Evolutionary conservation across 1,140 invertebrate species (phyloP), one percentile per base, ranked within the genome.

Genomic region (Spodoptera litura): DNA sequence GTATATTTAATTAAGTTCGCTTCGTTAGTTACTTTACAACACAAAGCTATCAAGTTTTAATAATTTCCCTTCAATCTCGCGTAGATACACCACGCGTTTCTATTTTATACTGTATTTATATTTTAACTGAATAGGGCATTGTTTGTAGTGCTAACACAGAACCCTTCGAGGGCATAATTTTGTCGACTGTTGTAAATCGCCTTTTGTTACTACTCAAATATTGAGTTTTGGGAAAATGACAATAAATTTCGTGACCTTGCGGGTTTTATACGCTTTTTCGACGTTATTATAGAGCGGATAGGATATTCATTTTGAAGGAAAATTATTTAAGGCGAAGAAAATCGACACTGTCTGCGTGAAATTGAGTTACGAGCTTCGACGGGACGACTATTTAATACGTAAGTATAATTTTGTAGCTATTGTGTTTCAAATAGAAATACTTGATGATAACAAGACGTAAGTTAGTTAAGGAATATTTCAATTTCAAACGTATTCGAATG

Each of bases 131-230:
- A 61, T 49, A 66, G 62, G 62, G n/a, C 5, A 12, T 64, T 64
- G 62, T 66, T 66, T 66, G 38, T 66, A 49, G 38, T 66, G 62
- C 38, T 66, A 49, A 49, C 38, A 49, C 62, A 66, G 20, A 20
- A 49, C 38, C 38, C 15, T 66, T 2, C n/a, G 38, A 10, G 10
- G 62, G 62, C 62, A 66, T 66, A 51, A 66, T 66, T 66, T 66
- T 66, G 38, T 66, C 62, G 10, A 25, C 62, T 66, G 15, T 44
- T 49, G n/a, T 44, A 49, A 49, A 64, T 49, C 13, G n/a, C 11
- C 62, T 49, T 66, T 66, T 66, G 62, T 64, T 64, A 49, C 15
- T 64, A n/a, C 38, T 64, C 38, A 64, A 64, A 64, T 64, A 64
- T 64, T 66, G 62, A 64, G n/a, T 64, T 44, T 64, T 44, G 59